Conservation (phyloP, 2,113 vertebrate genomes). For the Rutilus rutilus region DNA sequence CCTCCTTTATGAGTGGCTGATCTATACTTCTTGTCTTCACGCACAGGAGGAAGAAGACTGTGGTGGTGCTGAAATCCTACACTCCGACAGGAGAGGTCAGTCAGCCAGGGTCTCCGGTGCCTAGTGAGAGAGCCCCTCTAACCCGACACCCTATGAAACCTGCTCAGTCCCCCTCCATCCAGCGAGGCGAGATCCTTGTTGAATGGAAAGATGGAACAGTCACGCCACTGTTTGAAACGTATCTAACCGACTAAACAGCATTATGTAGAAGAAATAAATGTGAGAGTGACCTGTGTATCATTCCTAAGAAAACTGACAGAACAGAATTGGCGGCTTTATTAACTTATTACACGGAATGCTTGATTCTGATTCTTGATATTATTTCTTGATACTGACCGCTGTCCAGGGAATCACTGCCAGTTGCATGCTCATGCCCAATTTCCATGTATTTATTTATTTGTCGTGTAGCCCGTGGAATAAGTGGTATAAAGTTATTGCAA, state of each 20-base stretch:
- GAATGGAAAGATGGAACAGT: constrained; percentile 86
- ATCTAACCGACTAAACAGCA: constrained; percentile 48
- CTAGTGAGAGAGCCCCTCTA: constrained; percentile 71
- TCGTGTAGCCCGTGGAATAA: not conserved
- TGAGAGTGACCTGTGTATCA: not conserved
- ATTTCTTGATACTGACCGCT: not conserved
- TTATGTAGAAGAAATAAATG: not conserved
- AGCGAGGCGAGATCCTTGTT: constrained; percentile 82
- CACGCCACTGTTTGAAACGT: constrained; percentile 83
- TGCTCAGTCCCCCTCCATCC: constrained; percentile 73
- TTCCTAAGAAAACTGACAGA: not conserved
- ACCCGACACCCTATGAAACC: constrained; percentile 71
- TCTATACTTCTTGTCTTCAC: not conserved
- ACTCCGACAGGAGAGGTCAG: constrained; percentile 62
- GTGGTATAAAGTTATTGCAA: not conserved
- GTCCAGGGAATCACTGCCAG: not conserved
- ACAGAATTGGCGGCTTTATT: not conserved
- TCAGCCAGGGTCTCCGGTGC: constrained; percentile 70
- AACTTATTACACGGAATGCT: not conserved
- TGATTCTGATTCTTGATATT: not conserved
- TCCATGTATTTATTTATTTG: not conserved
- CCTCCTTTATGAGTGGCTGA: not conserved
- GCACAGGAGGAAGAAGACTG: constrained; percentile 78
- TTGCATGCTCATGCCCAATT: not conserved
- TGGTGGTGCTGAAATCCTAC: constrained; percentile 78